Base-by-base conservation (phyloP, 2,797 vertebrate genomes). In the Acipenser transmontanus region DNA sequence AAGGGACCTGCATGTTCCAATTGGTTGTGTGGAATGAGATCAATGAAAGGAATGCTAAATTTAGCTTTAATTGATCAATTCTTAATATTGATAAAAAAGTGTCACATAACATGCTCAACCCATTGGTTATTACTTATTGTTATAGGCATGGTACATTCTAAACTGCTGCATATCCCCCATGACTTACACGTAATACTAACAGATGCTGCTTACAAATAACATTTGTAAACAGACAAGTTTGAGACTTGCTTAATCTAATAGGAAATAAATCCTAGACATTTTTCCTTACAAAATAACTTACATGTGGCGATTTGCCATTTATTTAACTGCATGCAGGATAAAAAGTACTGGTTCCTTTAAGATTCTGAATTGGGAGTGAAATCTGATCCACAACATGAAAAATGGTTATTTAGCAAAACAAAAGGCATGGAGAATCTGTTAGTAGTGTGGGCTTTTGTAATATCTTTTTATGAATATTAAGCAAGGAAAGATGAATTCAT, bases 401-500 rank as follows among this genome's bases (percentile, higher is more conserved):
- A 34, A 34, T 34, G 2, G 34, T 34, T 34, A 34, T 34, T 34
- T 34, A 34, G 34, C 34, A 4, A 34, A 54, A 54, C 8, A 54
- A 54, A 54, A 54, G 52, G 6, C n/a, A n/a, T 54, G 8, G 2
- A n/a, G 5, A n/a, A 9, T 54, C 52, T 54, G 52, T 54, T n/a
- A 54, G 52, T 9, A 54, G 52, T 9, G 7, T 54, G 60, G 60
- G 20, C 1, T 68, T 78, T 76, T 72, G 20, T 71, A 66, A 66
- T 76, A 51, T 81, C 7, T 5, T 61, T 61, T 47, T 61, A n/a
- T 34, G 17, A 20, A 61, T 61, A 61, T 34, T 61, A 61, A 61
- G 34, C 13, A 10, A 34, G 34, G 60, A 17, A 14, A 47, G 34
- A 61, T 13, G 47, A 61, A 61, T 61, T 57, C 73, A 83, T 88